phyloP scores from a whole-genome alignment of 2,113 vertebrate genomes.

The Actenoides lindsayi region DNA sequence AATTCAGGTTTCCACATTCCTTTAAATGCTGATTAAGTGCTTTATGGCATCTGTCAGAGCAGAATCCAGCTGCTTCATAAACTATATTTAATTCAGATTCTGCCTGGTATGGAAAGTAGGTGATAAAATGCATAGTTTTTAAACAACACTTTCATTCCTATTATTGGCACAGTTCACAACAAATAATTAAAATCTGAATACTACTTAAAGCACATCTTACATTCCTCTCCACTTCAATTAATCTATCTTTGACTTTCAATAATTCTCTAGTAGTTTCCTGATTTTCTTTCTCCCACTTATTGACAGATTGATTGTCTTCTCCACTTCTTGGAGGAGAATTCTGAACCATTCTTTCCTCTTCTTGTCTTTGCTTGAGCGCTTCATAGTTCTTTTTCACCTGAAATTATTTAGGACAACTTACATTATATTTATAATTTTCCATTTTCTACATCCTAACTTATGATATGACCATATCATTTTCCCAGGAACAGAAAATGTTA shows the following conservation, averaged over 20 bases:
- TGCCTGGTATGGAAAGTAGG: background rate
- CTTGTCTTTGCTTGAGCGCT: constrained; percentile 95
- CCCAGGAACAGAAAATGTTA: background rate
- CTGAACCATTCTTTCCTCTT: constrained; percentile 93
- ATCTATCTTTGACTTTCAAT: constrained; percentile 94
- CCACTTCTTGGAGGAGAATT: constrained; percentile 84
- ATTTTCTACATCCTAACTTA: background rate
- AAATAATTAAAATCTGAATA: background rate
- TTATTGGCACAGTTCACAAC: background rate
- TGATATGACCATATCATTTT: background rate
- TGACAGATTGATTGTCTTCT: constrained; percentile 79
- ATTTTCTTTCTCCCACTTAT: constrained; percentile 93
- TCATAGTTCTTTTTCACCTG: constrained; percentile 99
- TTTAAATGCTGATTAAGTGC: background rate
- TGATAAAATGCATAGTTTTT: background rate
- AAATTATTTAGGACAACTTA: constrained; percentile 45
- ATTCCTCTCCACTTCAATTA: constrained; percentile 98
- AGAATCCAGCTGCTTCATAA: background rate
- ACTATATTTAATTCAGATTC: background rate
- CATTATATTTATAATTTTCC: background rate
- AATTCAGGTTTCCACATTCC: background rate
- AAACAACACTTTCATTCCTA: background rate
- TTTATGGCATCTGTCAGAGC: background rate
- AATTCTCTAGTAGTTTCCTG: constrained; percentile 95
- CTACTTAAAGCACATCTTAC: constrained; percentile 75